Evolutionary conservation across 2,797 vertebrate genomes (phyloP).

Genomic region (Bradypodion ventrale): DNA sequence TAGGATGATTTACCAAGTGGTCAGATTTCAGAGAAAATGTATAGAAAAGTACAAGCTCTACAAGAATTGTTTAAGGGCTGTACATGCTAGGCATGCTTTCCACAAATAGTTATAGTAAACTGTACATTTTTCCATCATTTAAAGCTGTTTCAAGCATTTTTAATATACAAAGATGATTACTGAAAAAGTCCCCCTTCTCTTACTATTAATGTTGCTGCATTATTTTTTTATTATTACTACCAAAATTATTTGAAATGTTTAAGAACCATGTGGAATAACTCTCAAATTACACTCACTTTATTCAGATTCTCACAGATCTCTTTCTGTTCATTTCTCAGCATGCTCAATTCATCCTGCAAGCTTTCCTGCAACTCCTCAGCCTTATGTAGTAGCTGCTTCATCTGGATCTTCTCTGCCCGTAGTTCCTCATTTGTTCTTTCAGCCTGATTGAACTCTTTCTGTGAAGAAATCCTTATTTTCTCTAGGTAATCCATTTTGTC

Average conservation of each 20-base stretch:
- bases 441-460: slow-evolving; percentile 68
- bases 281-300: slow-evolving; percentile 69
- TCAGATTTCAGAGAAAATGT: background rate
- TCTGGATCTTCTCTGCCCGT: slow-evolving; percentile 62
- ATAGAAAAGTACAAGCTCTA: no score
- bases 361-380: slow-evolving; percentile 65
- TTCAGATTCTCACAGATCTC: slow-evolving; percentile 62
- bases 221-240: no score
- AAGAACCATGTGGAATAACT: background rate
- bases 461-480: slow-evolving; percentile 70
- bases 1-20: background rate
- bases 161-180: no score
- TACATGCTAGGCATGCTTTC: no score
- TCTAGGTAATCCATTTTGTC: slow-evolving; percentile 70
- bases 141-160: no score
- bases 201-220: no score
- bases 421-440: slow-evolving; percentile 68
- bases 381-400: slow-evolving; percentile 77
- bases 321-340: slow-evolving; percentile 73
- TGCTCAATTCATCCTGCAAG: slow-evolving; percentile 69
- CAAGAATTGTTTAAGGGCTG: no score
- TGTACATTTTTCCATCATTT: no score
- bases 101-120: no score
- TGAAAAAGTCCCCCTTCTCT: no score
- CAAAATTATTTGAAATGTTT: no score